A percentile compares a stretch with the other conserved stretches of the same genome.
These are phyloP conservation scores for Opisthocomus hoazin DNA, from an alignment of 2,113 vertebrate genomes.

Conservation along the genomic window DNA sequence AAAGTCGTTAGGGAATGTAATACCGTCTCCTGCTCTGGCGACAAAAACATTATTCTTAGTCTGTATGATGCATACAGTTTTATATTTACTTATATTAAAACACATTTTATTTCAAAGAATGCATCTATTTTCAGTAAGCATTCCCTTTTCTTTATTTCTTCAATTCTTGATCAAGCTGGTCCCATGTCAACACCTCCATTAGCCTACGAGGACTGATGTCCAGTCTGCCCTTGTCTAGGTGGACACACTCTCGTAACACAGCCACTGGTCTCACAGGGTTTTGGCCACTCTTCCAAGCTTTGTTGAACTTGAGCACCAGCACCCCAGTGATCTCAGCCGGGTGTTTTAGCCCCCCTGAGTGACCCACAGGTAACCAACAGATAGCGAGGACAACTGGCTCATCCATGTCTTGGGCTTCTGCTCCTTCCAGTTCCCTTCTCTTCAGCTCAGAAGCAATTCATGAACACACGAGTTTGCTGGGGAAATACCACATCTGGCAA, in stretches of 20 bases:
- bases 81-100: not conserved
- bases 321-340: not conserved
- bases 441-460: not conserved
- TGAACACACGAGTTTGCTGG: fast-evolving
- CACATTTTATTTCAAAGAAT: not conserved
- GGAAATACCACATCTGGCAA: not conserved
- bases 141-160: not conserved
- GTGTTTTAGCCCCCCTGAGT: not conserved
- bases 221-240: not conserved
- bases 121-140: not conserved
- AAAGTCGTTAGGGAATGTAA: not conserved
- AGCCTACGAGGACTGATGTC: not conserved
- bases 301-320: not conserved
- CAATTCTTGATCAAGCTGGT: not conserved
- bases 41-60: not conserved
- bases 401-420: not conserved
- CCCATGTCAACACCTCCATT: not conserved
- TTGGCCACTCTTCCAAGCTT: not conserved
- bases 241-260: fast-evolving
- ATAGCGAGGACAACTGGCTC: not conserved
- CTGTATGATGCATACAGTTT: not conserved
- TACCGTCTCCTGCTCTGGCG: not conserved
- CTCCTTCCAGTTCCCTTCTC: not conserved
- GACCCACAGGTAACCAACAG: not conserved
- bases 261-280: not conserved